Conservation (phyloP, 2,888 invertebrate genomes). For the Augochlorella aurata region DNA sequence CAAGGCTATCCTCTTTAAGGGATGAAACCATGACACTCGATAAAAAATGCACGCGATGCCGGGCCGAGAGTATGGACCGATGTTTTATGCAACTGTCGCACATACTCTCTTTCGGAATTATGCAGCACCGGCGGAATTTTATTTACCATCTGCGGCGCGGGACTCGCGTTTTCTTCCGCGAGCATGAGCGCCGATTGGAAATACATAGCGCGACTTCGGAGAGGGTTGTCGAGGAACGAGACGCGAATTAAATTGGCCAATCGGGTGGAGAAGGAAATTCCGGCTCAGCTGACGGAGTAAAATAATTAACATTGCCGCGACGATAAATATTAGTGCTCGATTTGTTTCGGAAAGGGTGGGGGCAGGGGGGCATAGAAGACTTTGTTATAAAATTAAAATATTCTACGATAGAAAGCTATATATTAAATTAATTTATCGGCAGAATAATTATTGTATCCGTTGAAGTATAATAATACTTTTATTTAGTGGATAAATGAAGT, state of each 20-base stretch:
- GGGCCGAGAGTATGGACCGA: conserved; percentile 33
- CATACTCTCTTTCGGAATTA: conserved; percentile 29
- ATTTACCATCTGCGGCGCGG: conserved; percentile 28
- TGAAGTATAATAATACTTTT: no score
- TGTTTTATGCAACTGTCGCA: conserved; percentile 48
- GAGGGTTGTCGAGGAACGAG: conserved; percentile 3
- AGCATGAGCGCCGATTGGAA: conserved; percentile 35
- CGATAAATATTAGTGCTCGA: no score
- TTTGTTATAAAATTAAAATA: no score
- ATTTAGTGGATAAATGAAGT: no score
- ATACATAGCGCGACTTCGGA: conserved; percentile 33
- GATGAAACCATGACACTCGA: conserved; percentile 8
- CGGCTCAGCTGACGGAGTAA: not conserved
- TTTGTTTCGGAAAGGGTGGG: no score
- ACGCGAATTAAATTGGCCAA: conserved; percentile 49
- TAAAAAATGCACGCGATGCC: conserved; percentile 42
- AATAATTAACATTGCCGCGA: no score
- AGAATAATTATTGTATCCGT: no score
- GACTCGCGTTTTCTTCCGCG: not conserved
- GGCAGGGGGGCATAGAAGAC: no score
- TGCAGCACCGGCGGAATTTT: conserved; percentile 43
- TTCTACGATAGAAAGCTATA: no score
- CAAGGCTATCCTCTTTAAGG: not conserved
- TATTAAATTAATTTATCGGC: no score
- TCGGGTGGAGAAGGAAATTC: conserved; percentile 17